These are phyloP conservation scores for Pristiophorus japonicus DNA, from an alignment of 2,113 vertebrate genomes.

Conservation along the genomic window DNA sequence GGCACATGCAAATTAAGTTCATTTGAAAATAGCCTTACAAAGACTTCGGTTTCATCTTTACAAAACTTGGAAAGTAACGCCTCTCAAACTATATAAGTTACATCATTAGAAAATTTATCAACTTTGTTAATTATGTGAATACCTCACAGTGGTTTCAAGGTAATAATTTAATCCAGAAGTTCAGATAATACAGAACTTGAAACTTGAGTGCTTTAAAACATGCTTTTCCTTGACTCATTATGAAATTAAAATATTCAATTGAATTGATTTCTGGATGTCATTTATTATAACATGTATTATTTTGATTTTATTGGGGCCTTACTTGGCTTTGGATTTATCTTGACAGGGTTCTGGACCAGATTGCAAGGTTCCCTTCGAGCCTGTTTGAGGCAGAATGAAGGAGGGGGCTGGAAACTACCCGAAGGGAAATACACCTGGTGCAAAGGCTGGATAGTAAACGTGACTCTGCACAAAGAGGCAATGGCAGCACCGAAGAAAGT, in stretches of 20 bases:
- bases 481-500: background rate
- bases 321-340: background rate
- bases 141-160: background rate
- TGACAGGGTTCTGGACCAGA: background rate
- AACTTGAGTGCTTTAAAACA: background rate
- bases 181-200: background rate
- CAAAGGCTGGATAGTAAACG: background rate
- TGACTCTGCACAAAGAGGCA: background rate
- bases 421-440: background rate
- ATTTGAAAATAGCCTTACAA: slow-evolving; percentile 23
- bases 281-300: background rate
- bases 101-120: background rate
- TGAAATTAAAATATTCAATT: background rate
- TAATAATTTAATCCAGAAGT: background rate
- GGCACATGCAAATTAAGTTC: background rate
- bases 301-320: background rate
- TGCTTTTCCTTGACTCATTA: background rate
- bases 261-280: background rate
- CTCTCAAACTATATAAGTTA: background rate
- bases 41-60: background rate
- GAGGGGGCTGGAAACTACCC: no score
- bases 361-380: background rate
- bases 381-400: background rate
- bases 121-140: background rate
- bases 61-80: background rate